Evolutionary conservation across 2,797 vertebrate genomes (phyloP).

Genomic region (Zalophus californianus): DNA sequence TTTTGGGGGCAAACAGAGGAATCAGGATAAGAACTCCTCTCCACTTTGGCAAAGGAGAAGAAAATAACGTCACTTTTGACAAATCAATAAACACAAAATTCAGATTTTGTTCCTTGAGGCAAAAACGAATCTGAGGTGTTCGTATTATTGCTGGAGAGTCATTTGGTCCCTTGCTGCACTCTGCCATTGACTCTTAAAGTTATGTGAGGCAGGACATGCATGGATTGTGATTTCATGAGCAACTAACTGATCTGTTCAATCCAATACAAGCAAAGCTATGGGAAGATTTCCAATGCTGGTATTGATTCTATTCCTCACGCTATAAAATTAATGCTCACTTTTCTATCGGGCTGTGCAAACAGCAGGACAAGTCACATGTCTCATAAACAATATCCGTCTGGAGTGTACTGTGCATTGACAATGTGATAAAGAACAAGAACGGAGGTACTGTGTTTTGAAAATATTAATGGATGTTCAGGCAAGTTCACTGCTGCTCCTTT

Average conservation of each 20-base stretch:
- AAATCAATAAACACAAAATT: background rate
- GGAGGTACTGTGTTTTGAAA: background rate
- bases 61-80: background rate
- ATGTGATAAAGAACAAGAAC: background rate
- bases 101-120: background rate
- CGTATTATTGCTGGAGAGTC: background rate
- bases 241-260: background rate
- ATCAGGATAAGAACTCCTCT: background rate
- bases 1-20: conserved; percentile 3
- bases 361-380: background rate
- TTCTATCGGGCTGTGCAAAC: background rate
- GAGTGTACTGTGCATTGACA: background rate
- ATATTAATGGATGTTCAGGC: background rate
- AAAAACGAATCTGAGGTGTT: background rate
- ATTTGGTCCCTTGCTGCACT: conserved; percentile 18
- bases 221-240: conserved; percentile 48
- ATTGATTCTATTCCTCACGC: conserved; percentile 62
- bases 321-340: conserved; percentile 37
- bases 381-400: fast-evolving
- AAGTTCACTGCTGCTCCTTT: background rate
- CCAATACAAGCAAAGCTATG: conserved; percentile 24
- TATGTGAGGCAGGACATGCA: background rate
- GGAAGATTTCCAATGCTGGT: conserved; percentile 61
- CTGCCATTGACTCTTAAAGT: background rate
- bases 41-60: background rate